Evolutionary conservation across 2,888 invertebrate genomes (phyloP), one percentile per base, ranked within the genome.

Genomic region (Leuctra nigra): DNA sequence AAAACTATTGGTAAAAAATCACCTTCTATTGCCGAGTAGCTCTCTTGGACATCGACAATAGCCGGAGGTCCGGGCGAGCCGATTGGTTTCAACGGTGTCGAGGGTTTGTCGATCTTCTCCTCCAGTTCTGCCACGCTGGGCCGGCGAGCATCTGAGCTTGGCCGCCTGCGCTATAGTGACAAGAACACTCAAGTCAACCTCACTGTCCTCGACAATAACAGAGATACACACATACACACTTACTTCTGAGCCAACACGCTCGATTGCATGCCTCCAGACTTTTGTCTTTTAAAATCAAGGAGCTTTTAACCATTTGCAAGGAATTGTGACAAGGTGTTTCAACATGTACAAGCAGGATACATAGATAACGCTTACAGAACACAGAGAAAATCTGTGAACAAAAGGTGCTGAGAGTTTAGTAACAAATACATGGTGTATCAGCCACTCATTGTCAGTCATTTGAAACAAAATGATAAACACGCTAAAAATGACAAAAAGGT

Each of bases 1-100:
- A n/a, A n/a, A n/a, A n/a, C n/a, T n/a, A n/a, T n/a, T n/a, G n/a
- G n/a, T n/a, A n/a, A n/a, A n/a, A n/a, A n/a, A n/a, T 65, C 72
- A 95, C 97, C 96, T 87, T 98, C 98, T 73, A 93, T 87, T 58
- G 94, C 94, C 46, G 95, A 90, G 75, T 97, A 95, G 69, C 90
- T 96, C 71, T 94, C 92, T 72, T 94, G 91, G 44, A 91, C 87
- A 73, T 94, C 93, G 64, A 94, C 86, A 71, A 96, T 95, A 64
- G 82, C 81, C 38, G 96, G 93, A 63, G 93, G 91, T 60, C 91
- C 92, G 63, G 82, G 83, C 68, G 82, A 81, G 62, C 92, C 93
- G 55, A 82, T 72, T 62, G 89, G 81, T 70, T 83, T 85, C 63
- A 96, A 77, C 48, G 96, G 94, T 55, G 93, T 91, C 53, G 91